phyloP scores from a whole-genome alignment of 2,888 invertebrate species.

The Drosophila tanythrix region DNA sequence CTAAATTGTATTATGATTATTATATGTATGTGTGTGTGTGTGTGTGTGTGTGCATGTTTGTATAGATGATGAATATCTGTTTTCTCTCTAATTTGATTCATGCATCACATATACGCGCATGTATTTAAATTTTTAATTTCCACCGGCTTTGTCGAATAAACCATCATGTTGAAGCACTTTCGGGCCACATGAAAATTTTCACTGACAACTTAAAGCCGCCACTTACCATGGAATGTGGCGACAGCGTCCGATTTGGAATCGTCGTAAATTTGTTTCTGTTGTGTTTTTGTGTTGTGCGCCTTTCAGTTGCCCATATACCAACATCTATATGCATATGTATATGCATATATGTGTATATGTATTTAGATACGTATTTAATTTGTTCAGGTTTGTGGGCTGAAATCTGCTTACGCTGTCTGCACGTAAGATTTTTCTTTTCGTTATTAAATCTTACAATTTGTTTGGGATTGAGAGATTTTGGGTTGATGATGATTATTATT shows the following conservation, averaged over 20 bases:
- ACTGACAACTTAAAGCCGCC: constrained; percentile 61
- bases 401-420: constrained; percentile 13
- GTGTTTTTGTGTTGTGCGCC: constrained; percentile 11
- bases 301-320: constrained; percentile 26
- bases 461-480: neutral
- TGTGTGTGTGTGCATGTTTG: neutral
- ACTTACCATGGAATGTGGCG: constrained; percentile 68
- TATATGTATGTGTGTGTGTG: neutral
- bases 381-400: constrained; percentile 35
- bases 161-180: constrained; percentile 74
- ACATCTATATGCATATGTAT: constrained; percentile 8
- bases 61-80: constrained; percentile 11
- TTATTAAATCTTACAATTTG: neutral
- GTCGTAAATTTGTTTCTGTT: constrained; percentile 35
- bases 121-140: constrained; percentile 66
- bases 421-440: constrained; percentile 26
- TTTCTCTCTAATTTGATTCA: constrained; percentile 21
- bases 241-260: constrained; percentile 60
- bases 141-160: constrained; percentile 65
- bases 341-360: constrained; percentile 1
- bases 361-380: constrained; percentile 33
- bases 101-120: constrained; percentile 7
- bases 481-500: neutral
- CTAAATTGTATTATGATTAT: neutral
- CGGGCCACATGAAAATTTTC: constrained; percentile 56